phyloP scores from a whole-genome alignment of 2,113 vertebrate species.

The Corydoras sp. region DNA sequence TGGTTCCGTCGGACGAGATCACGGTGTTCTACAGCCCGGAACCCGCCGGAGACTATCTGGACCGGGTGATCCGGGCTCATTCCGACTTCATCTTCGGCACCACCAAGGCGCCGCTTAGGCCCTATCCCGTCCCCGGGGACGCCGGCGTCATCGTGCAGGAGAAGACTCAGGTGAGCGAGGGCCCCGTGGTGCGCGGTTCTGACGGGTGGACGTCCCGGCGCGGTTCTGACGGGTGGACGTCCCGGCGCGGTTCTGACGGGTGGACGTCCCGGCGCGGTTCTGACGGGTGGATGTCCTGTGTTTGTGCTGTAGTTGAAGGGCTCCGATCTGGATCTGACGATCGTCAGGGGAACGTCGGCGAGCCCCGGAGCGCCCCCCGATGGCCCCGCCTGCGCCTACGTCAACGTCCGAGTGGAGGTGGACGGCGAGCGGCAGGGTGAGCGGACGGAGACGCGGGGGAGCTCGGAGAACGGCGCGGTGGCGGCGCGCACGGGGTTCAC shows the following conservation, averaged over 20 bases:
- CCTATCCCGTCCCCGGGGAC: constrained; percentile 74
- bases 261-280: not conserved
- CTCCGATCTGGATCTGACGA: constrained; percentile 84
- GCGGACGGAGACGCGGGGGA: constrained; percentile 2
- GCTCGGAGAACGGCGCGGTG: too few relatives aligned
- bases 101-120: constrained; percentile 79
- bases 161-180: constrained; percentile 74
- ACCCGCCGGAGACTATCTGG: constrained; percentile 79
- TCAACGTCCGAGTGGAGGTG: constrained; percentile 77
- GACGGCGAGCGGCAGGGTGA: constrained; percentile 81
- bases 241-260: not conserved
- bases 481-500: too few relatives aligned
- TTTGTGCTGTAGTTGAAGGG: constrained; percentile 76
- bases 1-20: constrained; percentile 92
- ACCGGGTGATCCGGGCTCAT: constrained; percentile 79
- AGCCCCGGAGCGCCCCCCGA: constrained; percentile 42
- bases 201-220: not conserved
- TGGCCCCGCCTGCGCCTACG: constrained; percentile 79
- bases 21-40: constrained; percentile 76
- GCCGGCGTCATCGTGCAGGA: constrained; percentile 83
- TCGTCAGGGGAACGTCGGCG: constrained; percentile 69
- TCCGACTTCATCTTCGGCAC: constrained; percentile 88
- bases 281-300: not conserved
- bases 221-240: not conserved
- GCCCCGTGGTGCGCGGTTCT: not conserved